A percentile compares a stretch with the other conserved stretches of the same genome.
phyloP scores from a whole-genome alignment of 2,113 vertebrate species.

The Seriola aureovittata region DNA sequence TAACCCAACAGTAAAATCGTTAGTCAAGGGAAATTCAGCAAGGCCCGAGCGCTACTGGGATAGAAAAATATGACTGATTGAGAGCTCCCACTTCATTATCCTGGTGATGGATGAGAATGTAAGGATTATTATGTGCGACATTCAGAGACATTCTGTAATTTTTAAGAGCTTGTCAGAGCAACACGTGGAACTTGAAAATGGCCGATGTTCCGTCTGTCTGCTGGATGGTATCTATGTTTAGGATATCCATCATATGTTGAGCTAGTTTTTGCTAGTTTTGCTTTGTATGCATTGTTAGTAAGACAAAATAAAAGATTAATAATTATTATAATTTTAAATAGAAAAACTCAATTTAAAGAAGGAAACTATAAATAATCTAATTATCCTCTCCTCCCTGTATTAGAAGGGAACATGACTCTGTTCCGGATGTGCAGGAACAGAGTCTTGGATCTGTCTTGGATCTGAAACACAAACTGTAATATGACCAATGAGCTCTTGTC shows the following conservation, averaged over 20 bases:
- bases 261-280: too few relatives aligned
- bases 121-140: conserved; percentile 49
- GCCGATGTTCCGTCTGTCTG: background rate
- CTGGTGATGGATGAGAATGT: conserved; percentile 47
- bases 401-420: conserved; percentile 4
- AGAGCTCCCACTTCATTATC: conserved; percentile 77
- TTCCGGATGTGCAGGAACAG: conserved; percentile 31
- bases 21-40: conserved; percentile 71
- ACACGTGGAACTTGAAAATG: background rate
- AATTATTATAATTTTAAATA: too few relatives aligned
- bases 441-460: conserved; percentile 11
- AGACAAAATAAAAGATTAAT: too few relatives aligned
- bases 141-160: conserved; percentile 30
- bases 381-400: background rate
- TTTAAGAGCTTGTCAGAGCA: conserved; percentile 10
- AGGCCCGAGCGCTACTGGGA: conserved; percentile 31
- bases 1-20: conserved; percentile 68
- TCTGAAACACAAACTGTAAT: conserved; percentile 43
- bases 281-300: too few relatives aligned
- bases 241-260: too few relatives aligned
- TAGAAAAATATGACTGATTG: conserved; percentile 74
- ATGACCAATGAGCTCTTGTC: conserved; percentile 37
- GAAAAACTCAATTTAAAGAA: too few relatives aligned
- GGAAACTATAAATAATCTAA: background rate
- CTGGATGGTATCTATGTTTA: background rate